Base-by-base conservation (phyloP, 1,140 invertebrate genomes). In the Drosophila navojoa region DNA sequence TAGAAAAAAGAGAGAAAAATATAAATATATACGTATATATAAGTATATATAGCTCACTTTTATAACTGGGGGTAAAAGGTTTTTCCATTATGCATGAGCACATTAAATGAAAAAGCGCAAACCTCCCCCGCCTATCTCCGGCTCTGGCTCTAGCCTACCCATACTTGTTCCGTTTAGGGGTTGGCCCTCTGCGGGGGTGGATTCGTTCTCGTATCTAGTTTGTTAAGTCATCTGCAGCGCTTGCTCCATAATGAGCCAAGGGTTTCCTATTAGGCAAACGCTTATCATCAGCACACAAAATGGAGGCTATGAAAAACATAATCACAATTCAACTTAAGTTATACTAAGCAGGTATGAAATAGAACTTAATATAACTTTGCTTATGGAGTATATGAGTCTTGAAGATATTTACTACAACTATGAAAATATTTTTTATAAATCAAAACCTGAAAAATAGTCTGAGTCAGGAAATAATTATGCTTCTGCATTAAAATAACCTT, bases 51-150 rank as follows among this genome's bases (percentile, higher is more conserved):
- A 47, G 35, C 11, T 55, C 22, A 22, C 32, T 16, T 25, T 27
- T 59, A 9, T 52, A 62, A 35, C 44, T 38, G 64, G 67, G 71
- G 63, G 76, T 79, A 86, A 87, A 82, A 77, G 72, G 71, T 80
- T 79, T 49, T 82, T 86, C 42, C 71, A 86, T 82, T 87, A 86
- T 86, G 58, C 72, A 86, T 87, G 76, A 79, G 69, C 66, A 73
- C 82, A 86, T 86, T 87, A 86, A 86, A 87, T 73, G 79, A 82
- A 70, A 71, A 80, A 64, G 72, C 60, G 60, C 59, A 38, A 38
- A 9, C 64, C 44, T 29, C 57, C 50, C n/a, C 57, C 52, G 47
- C 57, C 58, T 22, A 3, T 29, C 13, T 42, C 40, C 40, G 25
- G 9, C 16, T 2, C 4, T 32, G 4, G 7, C 44, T 7, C 4